A percentile compares a stretch with the other conserved stretches of the same genome.
Conservation (phyloP, 2,797 vertebrate species). For the Rhynchotus rufescens region DNA sequence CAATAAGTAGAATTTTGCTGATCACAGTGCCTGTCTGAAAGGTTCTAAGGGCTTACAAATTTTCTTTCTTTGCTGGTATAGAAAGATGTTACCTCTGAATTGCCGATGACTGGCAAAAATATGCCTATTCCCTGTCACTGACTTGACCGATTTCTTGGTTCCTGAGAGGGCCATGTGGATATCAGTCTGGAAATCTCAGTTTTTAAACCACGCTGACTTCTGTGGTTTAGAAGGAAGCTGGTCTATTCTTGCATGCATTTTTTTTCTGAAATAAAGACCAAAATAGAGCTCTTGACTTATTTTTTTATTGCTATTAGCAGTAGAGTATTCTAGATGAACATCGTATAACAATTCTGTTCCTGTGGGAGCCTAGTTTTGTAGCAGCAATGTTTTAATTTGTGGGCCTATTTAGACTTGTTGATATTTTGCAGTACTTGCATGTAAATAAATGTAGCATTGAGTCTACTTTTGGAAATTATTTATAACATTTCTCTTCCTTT, state of each 20-base stretch:
- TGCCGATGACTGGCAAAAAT: not conserved
- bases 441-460: not conserved
- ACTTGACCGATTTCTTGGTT: not conserved
- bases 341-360: not conserved
- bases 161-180: not conserved
- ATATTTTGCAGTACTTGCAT: not conserved
- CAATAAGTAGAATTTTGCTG: not conserved
- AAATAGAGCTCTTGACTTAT: not conserved
- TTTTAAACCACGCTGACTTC: not conserved
- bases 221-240: not conserved
- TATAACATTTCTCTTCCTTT: not conserved
- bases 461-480: not conserved
- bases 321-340: too few relatives aligned
- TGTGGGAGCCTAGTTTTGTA: not conserved
- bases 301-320: not conserved
- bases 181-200: not conserved
- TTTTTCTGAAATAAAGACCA: not conserved
- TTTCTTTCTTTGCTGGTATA: not conserved
- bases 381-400: not conserved
- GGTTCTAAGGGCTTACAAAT: not conserved
- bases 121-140: not conserved
- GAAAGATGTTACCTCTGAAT: not conserved
- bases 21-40: not conserved
- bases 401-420: not conserved
- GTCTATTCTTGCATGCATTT: not conserved